Base-by-base conservation (phyloP, 1,140 invertebrate species). In the Vanessa tameamea region DNA sequence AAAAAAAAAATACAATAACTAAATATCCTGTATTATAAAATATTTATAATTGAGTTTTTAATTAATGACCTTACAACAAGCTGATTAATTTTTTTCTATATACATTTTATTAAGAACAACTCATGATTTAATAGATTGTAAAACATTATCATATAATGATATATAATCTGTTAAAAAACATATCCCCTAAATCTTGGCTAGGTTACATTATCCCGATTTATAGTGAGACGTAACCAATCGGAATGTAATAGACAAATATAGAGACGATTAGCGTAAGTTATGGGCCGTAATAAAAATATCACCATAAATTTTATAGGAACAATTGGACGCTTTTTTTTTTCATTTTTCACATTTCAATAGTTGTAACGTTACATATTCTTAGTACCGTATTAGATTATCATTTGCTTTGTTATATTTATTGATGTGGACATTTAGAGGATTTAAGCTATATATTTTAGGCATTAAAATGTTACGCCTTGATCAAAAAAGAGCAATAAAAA, bases 271-370 rank as follows among this genome's bases (percentile, higher is more conserved):
- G 15, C 48, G 47, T 70, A 72, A 78, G 75, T 74, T 75, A 79
- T 69, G n/a, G 59, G 23, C 31, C n/a, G 61, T 72, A 69, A 74
- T 69, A 73, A 74, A 64, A 74, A 74, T 74, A 74, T 74, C 47
- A 57, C 20, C 50, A 68, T 73, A 68, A 68, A 63, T 73, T 68
- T 69, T 59, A 69, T 20, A 23, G 59, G 61, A 63, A 64, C 69
- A 63, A 64, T 53, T 51, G 20, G 51, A 53, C 26, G 59, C 31
- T 51, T n/a, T 70, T 50, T n/a, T n/a, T n/a, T n/a, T n/a, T n/a
- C n/a, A n/a, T n/a, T n/a, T n/a, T n/a, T n/a, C n/a, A 64, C 55
- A 1, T 50, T 43, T 71, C 26, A 31, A 64, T 71, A 53, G 23
- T 15, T 55, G 47, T 31, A 12, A 59, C 11, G 23, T 59, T 59